Evolutionary conservation across 2,888 invertebrate genomes (phyloP).

Genomic region (Cheilosia variabilis): DNA sequence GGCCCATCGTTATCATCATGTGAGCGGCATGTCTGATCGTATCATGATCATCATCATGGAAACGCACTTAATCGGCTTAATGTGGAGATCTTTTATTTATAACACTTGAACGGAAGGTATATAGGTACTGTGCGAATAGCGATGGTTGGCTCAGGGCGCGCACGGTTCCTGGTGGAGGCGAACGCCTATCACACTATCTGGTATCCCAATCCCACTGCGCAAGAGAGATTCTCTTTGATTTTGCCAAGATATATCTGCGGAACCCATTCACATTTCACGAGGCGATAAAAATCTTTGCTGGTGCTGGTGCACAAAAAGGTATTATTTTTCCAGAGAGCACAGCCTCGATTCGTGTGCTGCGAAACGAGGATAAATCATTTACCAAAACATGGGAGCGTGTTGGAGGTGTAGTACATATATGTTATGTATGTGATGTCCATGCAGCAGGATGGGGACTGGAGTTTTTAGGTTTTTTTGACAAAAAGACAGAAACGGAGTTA

Average conservation of each 20-base stretch:
- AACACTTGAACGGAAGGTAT: slow-evolving; percentile 64
- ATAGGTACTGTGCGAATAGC: neutral
- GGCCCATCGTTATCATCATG: slow-evolving; percentile 66
- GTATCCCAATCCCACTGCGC: slow-evolving; percentile 12
- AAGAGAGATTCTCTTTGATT: slow-evolving; percentile 50
- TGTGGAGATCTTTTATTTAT: slow-evolving; percentile 73
- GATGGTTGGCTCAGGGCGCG: neutral
- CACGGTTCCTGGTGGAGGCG: neutral
- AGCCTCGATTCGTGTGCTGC: slow-evolving; percentile 44
- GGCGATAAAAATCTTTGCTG: slow-evolving; percentile 69
- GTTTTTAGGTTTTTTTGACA: neutral
- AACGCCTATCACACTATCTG: slow-evolving; percentile 10
- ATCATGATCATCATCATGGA: slow-evolving; percentile 71
- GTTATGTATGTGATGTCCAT: neutral
- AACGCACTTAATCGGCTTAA: slow-evolving; percentile 75
- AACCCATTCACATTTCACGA: slow-evolving; percentile 70
- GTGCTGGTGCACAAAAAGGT: slow-evolving; percentile 45
- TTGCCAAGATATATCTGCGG: slow-evolving; percentile 65
- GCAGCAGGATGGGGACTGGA: neutral
- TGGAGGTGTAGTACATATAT: slow-evolving; percentile 7
- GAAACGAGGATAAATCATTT: slow-evolving; percentile 63
- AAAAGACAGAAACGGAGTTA: neutral
- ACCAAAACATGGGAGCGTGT: slow-evolving; percentile 58
- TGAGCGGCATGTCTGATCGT: slow-evolving; percentile 74
- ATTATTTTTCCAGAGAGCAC: slow-evolving; percentile 68